Percentiles rank a stretch among this genome's conserved stretches.
phyloP scores from a whole-genome alignment of 2,888 invertebrate genomes.

The Anaspis maculata region DNA sequence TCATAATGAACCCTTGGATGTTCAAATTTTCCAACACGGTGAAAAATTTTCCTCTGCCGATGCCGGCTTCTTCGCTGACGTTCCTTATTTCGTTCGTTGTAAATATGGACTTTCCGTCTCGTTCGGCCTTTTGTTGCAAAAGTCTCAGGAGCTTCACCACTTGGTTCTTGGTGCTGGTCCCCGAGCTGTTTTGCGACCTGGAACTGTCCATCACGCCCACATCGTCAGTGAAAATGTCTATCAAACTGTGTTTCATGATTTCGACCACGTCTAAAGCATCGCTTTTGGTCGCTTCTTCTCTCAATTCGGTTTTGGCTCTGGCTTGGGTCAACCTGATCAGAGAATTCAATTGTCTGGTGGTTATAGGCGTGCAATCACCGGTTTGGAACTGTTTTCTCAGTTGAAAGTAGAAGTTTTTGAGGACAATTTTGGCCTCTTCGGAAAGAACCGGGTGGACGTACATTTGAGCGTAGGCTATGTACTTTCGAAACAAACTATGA shows the following conservation, averaged over 20 bases:
- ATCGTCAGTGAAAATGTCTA: slow-evolving; percentile 68
- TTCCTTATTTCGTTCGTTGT: slow-evolving; percentile 67
- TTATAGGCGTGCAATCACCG: slow-evolving; percentile 68
- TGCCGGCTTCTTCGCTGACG: slow-evolving; percentile 57
- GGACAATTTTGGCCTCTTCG: slow-evolving; percentile 57
- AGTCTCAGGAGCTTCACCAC: slow-evolving; percentile 64
- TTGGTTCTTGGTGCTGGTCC: slow-evolving; percentile 62
- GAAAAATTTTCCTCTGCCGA: slow-evolving; percentile 56
- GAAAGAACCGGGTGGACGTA: slow-evolving; percentile 77
- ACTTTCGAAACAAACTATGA: slow-evolving; percentile 71
- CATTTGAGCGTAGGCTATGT: slow-evolving; percentile 83
- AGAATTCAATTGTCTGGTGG: slow-evolving; percentile 81
- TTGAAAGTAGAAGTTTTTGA: slow-evolving; percentile 75
- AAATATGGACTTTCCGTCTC: slow-evolving; percentile 62
- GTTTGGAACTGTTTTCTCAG: slow-evolving; percentile 61
- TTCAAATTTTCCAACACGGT: slow-evolving; percentile 72
- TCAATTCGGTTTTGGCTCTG: slow-evolving; percentile 77
- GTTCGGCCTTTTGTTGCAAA: slow-evolving; percentile 57
- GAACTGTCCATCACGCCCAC: slow-evolving; percentile 57
- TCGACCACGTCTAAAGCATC: slow-evolving; percentile 85
- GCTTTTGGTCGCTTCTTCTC: slow-evolving; percentile 65
- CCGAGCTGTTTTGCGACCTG: slow-evolving; percentile 63
- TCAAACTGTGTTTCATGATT: slow-evolving; percentile 70
- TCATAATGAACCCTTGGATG: slow-evolving; percentile 74
- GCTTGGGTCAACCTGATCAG: slow-evolving; percentile 81